Evolutionary conservation across 2,113 vertebrate genomes (phyloP).

Genomic region (Indicator maculatus): DNA sequence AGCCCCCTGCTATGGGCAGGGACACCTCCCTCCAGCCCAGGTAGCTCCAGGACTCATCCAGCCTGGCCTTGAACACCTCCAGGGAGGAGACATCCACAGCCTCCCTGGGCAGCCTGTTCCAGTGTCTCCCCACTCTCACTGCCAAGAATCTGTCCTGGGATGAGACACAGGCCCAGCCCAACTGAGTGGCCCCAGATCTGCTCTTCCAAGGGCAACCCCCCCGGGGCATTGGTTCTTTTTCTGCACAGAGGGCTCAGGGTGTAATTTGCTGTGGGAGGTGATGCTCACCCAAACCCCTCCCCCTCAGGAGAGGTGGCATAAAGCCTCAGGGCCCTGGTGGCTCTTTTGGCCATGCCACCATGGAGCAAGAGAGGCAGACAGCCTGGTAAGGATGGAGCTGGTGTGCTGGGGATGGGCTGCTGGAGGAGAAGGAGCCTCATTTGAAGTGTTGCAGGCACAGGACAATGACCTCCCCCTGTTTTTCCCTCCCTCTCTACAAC

Average conservation of each 20-base stretch:
- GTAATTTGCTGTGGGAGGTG: not conserved
- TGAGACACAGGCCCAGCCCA: not conserved
- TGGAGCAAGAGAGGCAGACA: conserved; percentile 69
- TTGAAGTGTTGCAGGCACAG: not conserved
- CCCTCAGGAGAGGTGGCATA: not conserved
- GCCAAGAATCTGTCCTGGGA: not conserved
- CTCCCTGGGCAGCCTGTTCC: too few relatives aligned
- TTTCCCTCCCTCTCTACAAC: not conserved
- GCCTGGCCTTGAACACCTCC: too few relatives aligned
- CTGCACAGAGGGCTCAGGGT: not conserved
- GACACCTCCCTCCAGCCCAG: too few relatives aligned
- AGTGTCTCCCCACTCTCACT: too few relatives aligned
- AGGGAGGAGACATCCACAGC: too few relatives aligned
- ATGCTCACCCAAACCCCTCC: not conserved
- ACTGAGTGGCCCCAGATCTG: not conserved
- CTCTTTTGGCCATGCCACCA: conserved; percentile 58
- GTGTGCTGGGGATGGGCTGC: not conserved
- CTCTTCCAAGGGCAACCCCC: not conserved
- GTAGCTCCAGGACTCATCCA: too few relatives aligned
- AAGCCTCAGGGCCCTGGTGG: conserved; percentile 44
- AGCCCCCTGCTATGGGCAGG: too few relatives aligned
- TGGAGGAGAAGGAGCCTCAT: not conserved
- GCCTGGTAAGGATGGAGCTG: conserved; percentile 52
- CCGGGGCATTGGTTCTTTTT: not conserved
- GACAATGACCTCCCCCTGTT: not conserved